Base-by-base conservation (phyloP, 1,140 invertebrate species). In the Reticulitermes speratus region DNA sequence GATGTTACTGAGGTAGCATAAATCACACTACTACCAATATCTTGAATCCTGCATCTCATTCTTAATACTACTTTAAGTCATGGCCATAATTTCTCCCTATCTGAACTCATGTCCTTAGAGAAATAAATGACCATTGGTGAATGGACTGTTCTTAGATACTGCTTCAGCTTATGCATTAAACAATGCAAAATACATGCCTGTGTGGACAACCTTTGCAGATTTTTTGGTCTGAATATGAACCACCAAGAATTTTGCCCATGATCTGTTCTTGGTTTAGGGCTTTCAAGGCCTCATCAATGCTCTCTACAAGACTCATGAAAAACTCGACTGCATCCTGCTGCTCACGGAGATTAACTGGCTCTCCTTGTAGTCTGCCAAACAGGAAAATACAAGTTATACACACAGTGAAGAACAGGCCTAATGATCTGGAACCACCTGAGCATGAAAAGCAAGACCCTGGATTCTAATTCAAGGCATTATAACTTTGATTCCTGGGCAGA, bases 291-390 rank as follows among this genome's bases (percentile, higher is more conserved):
- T 99, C 98, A 90, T 99, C 98, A 87, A 99, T 92, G 90, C 97
- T 98, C 91, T 99, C 98, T 38, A 99, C 97, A 30, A 99, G 92
- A 88, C 97, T 98, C 96, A 99, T 99, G 90, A 99, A 99, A 92
- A 99, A 99, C 92, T 99, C 99, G 65, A 99, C 96, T 16, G 99
- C 98, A 92, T 99, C 98, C 91, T 99, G 98, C 91, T 99, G 99
- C 90, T 99, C 98, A 83, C 98, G 93, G 86, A 99, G 93, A 93
- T 99, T 99, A 16, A 99, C 98, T 85, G 98, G 97, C 92, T 99
- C 98, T 82, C 98, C 98, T 94, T 94, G 95, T 87, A 96, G 90
- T 90, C 95, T 95, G 88, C 48, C 89, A 89, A 81, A 21, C 52
- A 55, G 52, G 19, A 85, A 86, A 84, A 30, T 30, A n/a, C 8